Evolutionary conservation across 2,113 vertebrate species (phyloP).

Genomic region (Ictidomys tridecemlineatus): DNA sequence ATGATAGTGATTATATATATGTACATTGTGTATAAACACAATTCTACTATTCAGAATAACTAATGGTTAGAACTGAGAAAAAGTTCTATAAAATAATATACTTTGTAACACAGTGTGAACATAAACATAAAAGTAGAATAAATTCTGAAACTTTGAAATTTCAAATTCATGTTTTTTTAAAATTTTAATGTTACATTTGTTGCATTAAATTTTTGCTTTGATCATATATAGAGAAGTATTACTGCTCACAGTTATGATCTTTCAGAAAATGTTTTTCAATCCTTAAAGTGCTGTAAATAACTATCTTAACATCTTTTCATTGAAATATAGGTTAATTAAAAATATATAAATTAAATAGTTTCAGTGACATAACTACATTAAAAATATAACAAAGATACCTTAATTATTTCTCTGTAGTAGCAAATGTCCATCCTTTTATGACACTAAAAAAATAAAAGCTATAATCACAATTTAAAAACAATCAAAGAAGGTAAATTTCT

Average conservation of each 20-base stretch:
- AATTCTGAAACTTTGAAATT: neutral
- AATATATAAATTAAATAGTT: neutral
- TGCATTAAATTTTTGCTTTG: neutral
- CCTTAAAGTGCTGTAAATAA: neutral
- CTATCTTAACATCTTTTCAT: neutral
- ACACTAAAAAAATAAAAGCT: neutral
- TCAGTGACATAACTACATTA: neutral
- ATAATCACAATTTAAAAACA: neutral
- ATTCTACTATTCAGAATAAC: neutral
- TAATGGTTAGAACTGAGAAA: neutral
- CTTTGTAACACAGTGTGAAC: neutral
- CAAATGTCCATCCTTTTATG: neutral
- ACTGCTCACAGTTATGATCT: neutral
- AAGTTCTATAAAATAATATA: neutral
- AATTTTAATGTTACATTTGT: neutral
- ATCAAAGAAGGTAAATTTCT: slow-evolving; percentile 38
- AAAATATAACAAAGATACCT: neutral
- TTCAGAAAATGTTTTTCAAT: neutral
- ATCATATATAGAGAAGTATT: neutral
- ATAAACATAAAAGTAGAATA: neutral
- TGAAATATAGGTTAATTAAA: neutral
- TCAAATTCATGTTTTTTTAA: neutral
- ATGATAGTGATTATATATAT: neutral
- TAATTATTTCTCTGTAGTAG: neutral
- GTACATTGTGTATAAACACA: neutral